phyloP scores from a whole-genome alignment of 1,140 invertebrate species.

The Procambarus clarkii region DNA sequence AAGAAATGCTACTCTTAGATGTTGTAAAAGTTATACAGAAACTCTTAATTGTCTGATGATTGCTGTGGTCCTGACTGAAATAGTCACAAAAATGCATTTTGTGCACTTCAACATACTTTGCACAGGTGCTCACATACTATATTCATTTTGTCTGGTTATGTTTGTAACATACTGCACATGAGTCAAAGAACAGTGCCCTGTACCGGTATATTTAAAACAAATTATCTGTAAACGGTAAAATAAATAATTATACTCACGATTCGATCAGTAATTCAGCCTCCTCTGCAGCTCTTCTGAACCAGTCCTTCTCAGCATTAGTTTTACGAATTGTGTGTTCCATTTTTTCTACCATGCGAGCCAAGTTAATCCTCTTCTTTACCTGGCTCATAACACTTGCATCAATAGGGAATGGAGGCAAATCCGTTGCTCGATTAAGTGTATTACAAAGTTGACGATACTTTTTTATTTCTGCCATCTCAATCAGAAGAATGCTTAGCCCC shows the following conservation, averaged over 20 bases:
- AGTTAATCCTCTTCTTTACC: slow-evolving; percentile 84
- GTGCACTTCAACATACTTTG: no score
- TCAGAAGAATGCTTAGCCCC: slow-evolving; percentile 93
- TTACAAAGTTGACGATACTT: slow-evolving; percentile 88
- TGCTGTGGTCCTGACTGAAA: no score
- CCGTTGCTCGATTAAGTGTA: slow-evolving; percentile 88
- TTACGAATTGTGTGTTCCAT: slow-evolving; percentile 83
- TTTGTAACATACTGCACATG: background rate
- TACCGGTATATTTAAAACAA: background rate
- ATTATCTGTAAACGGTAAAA: slow-evolving; percentile 76
- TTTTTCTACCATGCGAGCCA: slow-evolving; percentile 88
- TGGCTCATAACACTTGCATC: slow-evolving; percentile 80
- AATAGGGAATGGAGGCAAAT: slow-evolving; percentile 89
- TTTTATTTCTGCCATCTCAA: slow-evolving; percentile 90
- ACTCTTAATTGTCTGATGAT: no score
- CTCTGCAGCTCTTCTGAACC: slow-evolving; percentile 88
- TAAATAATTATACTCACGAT: slow-evolving; percentile 78
- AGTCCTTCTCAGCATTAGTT: slow-evolving; percentile 83
- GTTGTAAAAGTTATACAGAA: no score
- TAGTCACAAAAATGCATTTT: no score
- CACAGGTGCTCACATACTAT: no score
- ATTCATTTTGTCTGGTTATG: no score
- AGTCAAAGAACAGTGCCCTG: background rate
- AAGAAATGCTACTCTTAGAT: no score
- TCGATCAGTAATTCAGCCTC: slow-evolving; percentile 93